Conservation (phyloP, 2,888 invertebrate species). For the Drosophila incognita region DNA sequence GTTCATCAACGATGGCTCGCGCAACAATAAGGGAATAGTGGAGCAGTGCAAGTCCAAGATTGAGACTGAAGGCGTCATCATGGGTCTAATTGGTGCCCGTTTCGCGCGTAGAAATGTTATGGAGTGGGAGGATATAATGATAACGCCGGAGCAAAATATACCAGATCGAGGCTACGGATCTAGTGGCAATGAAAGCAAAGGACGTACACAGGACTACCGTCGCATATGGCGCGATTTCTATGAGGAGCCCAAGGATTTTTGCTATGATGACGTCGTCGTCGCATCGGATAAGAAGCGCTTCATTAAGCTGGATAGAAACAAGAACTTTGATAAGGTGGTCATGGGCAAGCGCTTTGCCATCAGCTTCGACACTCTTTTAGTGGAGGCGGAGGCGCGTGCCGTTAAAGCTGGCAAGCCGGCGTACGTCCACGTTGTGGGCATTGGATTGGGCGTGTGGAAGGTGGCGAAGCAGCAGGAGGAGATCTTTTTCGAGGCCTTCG, state of each 20-base stretch:
- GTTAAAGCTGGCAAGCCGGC: slow-evolving; percentile 86
- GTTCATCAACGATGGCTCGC: slow-evolving; percentile 87
- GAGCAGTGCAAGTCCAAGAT: slow-evolving; percentile 83
- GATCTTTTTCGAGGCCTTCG: slow-evolving; percentile 88
- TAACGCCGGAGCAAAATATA: slow-evolving; percentile 86
- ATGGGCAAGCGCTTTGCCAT: slow-evolving; percentile 86
- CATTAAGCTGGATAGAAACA: slow-evolving; percentile 30
- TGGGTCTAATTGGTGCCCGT: slow-evolving; percentile 85
- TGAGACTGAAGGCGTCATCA: slow-evolving; percentile 86
- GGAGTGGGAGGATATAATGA: slow-evolving; percentile 86
- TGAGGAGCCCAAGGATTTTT: slow-evolving; percentile 69
- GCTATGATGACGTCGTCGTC: slow-evolving; percentile 47
- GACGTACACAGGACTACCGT: slow-evolving; percentile 63
- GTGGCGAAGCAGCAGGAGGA: slow-evolving; percentile 87
- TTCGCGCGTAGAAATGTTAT: slow-evolving; percentile 85
- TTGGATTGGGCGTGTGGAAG: slow-evolving; percentile 89
- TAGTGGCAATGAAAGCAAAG: neutral
- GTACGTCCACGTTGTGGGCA: slow-evolving; percentile 88
- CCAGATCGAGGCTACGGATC: slow-evolving; percentile 85
- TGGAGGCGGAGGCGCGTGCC: slow-evolving; percentile 88
- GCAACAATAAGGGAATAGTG: slow-evolving; percentile 85
- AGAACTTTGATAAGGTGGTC: slow-evolving; percentile 77
- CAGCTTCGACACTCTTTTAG: slow-evolving; percentile 87
- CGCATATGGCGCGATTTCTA: slow-evolving; percentile 79
- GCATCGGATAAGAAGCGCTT: slow-evolving; percentile 37